Conservation (phyloP, 2,797 vertebrate species). For the Lagorchestes hirsutus region DNA sequence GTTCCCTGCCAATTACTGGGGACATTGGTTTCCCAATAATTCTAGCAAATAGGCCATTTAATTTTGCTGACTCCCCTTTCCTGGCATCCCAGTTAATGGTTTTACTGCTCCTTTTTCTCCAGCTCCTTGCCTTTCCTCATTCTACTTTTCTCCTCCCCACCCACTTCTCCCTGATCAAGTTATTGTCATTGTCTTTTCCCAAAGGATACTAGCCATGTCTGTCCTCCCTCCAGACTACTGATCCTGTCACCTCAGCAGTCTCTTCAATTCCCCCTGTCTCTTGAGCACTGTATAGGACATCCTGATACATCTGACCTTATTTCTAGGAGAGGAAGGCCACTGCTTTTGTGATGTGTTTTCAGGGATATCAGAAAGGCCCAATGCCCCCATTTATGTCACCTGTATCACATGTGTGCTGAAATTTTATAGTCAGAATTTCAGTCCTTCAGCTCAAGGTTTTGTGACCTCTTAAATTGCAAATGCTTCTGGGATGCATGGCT, state of each 20-base stretch:
- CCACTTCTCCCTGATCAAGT: neutral
- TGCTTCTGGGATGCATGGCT: neutral
- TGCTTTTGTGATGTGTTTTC: neutral
- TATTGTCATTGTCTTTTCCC: neutral
- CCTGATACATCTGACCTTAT: neutral
- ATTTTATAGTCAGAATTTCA: neutral
- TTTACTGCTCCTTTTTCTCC: neutral
- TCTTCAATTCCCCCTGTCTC: neutral
- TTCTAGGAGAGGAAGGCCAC: neutral
- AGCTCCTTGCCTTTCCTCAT: neutral
- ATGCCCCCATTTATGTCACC: neutral
- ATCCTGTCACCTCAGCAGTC: neutral
- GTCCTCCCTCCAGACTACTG: neutral
- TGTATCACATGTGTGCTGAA: neutral
- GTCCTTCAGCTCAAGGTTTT: conserved; percentile 33
- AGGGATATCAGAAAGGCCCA: neutral
- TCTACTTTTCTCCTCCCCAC: neutral
- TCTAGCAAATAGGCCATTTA: conserved; percentile 57
- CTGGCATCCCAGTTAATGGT: neutral
- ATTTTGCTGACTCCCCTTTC: conserved; percentile 4
- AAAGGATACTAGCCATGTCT: neutral
- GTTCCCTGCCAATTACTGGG: conserved; percentile 20
- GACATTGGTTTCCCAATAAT: conserved; percentile 46
- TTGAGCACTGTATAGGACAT: neutral
- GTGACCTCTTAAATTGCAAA: neutral